Base-by-base conservation (phyloP, 1,140 invertebrate genomes). In the Diachasmimorpha longicaudata region DNA sequence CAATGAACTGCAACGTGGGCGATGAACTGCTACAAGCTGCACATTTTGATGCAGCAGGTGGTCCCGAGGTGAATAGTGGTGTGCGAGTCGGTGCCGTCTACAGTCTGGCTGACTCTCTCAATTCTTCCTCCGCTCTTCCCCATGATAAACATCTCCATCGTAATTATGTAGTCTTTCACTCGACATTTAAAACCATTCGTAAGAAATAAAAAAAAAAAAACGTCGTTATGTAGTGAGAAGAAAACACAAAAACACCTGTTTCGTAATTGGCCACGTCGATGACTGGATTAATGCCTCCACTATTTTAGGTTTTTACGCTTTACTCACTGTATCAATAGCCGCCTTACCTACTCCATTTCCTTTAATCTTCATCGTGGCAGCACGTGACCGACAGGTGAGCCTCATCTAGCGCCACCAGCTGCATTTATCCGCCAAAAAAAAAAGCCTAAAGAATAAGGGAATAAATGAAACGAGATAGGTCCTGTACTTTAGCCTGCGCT, bases 21-120 rank as follows among this genome's bases (percentile, higher is more conserved):
- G 48, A 52, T 52, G 48, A 52, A 52, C n/a, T 52, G 48, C 48
- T 52, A 52, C 48, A 52, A 74, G 76, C 77, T 78, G 70, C 79
- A 82, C 78, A 66, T 66, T 66, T 55, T 66, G 31, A 66, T 66
- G 58, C 25, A 66, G 58, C 58, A 66, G 58, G 58, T 66, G 58
- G 58, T 66, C 58, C 58, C 13, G 10, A 25, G 31, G n/a, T 66
- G 13, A 52, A n/a, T n/a, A 52, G 48, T 19, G 48, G 48, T 52
- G 58, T 66, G n/a, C 52, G 14, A 31, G 58, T 52, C n/a, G 48
- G 9, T 25, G 31, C 31, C 58, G 58, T 31, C 58, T 66, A 36
- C 25, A 25, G 58, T 19, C 44, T 71, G 58, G 16, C 52, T 71
- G 13, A 37, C 46, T 31, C 48, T 48, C 66, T 71, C 63, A 25